Percentiles rank a stretch among this genome's conserved stretches.
Evolutionary conservation across 2,113 vertebrate genomes (phyloP).

Genomic region (Trinectes maculatus): DNA sequence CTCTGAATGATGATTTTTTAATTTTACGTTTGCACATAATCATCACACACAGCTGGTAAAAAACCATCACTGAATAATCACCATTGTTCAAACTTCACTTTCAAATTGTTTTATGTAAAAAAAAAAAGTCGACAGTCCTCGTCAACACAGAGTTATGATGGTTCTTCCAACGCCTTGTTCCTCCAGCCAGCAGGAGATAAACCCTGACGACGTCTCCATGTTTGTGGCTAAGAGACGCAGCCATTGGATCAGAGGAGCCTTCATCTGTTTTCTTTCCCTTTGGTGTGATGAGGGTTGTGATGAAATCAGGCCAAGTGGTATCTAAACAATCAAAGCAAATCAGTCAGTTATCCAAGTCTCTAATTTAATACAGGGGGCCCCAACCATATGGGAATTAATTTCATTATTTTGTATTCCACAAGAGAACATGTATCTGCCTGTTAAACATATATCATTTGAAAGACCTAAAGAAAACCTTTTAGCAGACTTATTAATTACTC

Average conservation of each 20-base stretch:
- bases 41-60: conserved; percentile 73
- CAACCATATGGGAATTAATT: too few species aligned
- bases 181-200: conserved; percentile 81
- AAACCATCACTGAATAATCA: conserved; percentile 87
- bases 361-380: too few species aligned
- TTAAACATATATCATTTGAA: too few species aligned
- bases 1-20: too few species aligned
- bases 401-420: too few species aligned
- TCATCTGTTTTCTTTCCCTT: conserved; percentile 55
- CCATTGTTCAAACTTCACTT: conserved; percentile 87
- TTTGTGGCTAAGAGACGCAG: too few species aligned
- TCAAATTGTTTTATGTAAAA: conserved; percentile 80
- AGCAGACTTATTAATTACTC: conserved; percentile 6
- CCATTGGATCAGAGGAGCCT: conserved; percentile 61
- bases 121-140: too few species aligned
- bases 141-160: conserved; percentile 78
- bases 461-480: neutral
- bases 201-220: conserved; percentile 60
- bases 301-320: too few species aligned
- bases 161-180: conserved; percentile 79
- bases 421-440: too few species aligned
- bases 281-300: conserved; percentile 72
- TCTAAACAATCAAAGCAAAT: too few species aligned
- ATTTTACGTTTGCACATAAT: conserved; percentile 1
- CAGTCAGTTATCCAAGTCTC: too few species aligned